Evolutionary conservation across 2,113 vertebrate species (phyloP).

Genomic region (Piprites chloris): DNA sequence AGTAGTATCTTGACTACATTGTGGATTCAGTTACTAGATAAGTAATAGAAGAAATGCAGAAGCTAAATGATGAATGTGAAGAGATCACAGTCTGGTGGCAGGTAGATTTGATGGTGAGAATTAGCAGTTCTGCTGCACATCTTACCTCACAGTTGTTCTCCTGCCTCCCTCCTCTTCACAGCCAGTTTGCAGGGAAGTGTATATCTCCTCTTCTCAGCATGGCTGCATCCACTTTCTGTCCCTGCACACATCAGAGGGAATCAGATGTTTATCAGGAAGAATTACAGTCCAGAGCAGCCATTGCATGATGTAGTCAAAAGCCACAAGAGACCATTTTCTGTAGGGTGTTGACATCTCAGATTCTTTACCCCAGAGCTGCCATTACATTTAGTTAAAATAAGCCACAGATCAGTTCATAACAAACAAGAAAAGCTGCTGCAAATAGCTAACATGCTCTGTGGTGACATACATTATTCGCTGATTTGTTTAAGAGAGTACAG

Average conservation of each 20-base stretch:
- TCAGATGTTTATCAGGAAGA: background rate
- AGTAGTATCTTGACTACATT: background rate
- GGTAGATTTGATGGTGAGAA: background rate
- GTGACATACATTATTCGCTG: background rate
- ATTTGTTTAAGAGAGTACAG: background rate
- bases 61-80: background rate
- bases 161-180: background rate
- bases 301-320: background rate
- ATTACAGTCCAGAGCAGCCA: background rate
- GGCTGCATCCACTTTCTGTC: background rate
- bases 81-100: background rate
- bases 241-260: background rate
- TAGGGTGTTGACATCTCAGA: background rate
- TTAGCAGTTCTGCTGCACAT: background rate
- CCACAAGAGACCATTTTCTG: conserved; percentile 1
- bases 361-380: background rate
- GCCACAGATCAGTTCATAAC: background rate
- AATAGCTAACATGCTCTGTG: background rate
- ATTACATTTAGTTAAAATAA: background rate
- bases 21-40: background rate
- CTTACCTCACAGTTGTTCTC: background rate
- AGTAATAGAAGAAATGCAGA: background rate
- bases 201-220: background rate
- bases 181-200: background rate
- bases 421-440: conserved; percentile 18